A percentile compares a stretch with the other conserved stretches of the same genome.
These are phyloP conservation scores for Lycia hirtaria DNA, from an alignment of 2,888 invertebrate species.

Conservation along the genomic window DNA sequence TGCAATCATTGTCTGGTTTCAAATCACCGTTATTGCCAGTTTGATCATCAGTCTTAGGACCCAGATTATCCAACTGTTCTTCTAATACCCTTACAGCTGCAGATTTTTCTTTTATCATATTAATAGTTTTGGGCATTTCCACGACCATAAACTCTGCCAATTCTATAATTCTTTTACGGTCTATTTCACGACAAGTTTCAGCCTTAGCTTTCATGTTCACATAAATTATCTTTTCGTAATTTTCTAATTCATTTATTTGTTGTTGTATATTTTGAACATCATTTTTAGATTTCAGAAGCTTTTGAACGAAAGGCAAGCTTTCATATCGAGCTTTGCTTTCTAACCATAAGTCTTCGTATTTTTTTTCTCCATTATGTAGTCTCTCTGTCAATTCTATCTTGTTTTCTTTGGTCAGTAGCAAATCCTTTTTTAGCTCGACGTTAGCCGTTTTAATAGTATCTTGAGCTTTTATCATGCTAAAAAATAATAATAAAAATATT, in stretches of 20 bases:
- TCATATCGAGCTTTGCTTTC: constrained; percentile 65
- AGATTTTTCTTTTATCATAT: constrained; percentile 51
- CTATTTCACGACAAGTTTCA: constrained; percentile 44
- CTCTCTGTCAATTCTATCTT: constrained; percentile 56
- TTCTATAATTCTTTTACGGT: constrained; percentile 58
- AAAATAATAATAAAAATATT: neutral
- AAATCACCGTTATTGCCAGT: neutral
- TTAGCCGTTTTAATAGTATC: constrained; percentile 64
- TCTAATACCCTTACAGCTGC: constrained; percentile 47
- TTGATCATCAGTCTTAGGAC: constrained; percentile 16
- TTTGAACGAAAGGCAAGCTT: constrained; percentile 66
- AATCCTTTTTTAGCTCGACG: constrained; percentile 66
- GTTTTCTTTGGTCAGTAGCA: constrained; percentile 58
- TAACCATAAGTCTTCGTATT: constrained; percentile 68
- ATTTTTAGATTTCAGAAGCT: constrained; percentile 51
- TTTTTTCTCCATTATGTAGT: constrained; percentile 57
- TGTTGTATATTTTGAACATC: constrained; percentile 48
- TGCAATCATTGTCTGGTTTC: constrained; percentile 11
- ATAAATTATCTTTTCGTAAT: constrained; percentile 47
- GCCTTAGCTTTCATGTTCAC: constrained; percentile 55
- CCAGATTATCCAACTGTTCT: constrained; percentile 45
- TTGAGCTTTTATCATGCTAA: constrained; percentile 58
- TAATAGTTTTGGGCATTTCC: constrained; percentile 55
- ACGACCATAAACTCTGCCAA: constrained; percentile 61
- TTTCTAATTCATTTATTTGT: constrained; percentile 49